A percentile compares a stretch with the other conserved stretches of the same genome.
These are phyloP conservation scores for Sycon ciliatum DNA, from an alignment of 37 sponge, comb jelly and placozoan genomes.

Conservation along the genomic window DNA sequence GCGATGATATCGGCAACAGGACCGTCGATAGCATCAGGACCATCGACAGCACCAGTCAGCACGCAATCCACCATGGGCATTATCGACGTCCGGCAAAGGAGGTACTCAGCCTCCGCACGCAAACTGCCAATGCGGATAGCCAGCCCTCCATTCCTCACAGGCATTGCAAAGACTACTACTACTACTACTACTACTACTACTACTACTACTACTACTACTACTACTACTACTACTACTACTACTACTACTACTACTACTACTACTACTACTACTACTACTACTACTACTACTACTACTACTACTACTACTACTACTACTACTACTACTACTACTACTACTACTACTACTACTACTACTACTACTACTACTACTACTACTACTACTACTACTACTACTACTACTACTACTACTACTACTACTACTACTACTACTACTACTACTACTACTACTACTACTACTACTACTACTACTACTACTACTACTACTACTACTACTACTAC, in stretches of 20 bases:
- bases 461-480: constrained; percentile 8
- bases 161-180: too few relatives aligned
- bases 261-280: constrained; percentile 6
- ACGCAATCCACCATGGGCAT: too few relatives aligned
- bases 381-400: constrained; percentile 6
- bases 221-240: constrained; percentile 8
- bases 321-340: constrained; percentile 6
- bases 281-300: constrained; percentile 8
- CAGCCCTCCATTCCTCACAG: too few relatives aligned
- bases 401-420: constrained; percentile 8
- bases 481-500: constrained; percentile 8
- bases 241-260: constrained; percentile 8
- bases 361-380: constrained; percentile 8
- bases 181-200: constrained; percentile 8
- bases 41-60: too few relatives aligned
- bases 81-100: too few relatives aligned
- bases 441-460: constrained; percentile 6
- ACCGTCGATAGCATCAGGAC: too few relatives aligned
- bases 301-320: constrained; percentile 8
- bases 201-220: constrained; percentile 6
- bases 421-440: constrained; percentile 8
- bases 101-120: too few relatives aligned
- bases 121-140: too few relatives aligned
- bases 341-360: constrained; percentile 8
- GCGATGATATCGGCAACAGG: too few relatives aligned